These are phyloP conservation scores for Cephalopterus ornatus DNA, from an alignment of 2,113 vertebrate genomes.

Conservation along the genomic window DNA sequence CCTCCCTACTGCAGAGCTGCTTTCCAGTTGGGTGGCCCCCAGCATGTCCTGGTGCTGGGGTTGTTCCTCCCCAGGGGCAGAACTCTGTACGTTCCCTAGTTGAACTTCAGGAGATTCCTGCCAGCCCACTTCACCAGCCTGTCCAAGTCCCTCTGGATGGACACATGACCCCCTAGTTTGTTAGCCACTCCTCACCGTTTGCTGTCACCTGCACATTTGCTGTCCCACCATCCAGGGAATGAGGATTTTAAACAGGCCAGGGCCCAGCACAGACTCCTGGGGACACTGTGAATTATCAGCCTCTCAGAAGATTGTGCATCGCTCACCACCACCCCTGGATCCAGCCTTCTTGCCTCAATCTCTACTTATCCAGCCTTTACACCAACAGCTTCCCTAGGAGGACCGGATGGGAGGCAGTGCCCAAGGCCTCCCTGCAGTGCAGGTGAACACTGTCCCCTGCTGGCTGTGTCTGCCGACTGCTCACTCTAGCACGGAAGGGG, in stretches of 20 bases:
- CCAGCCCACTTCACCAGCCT: neutral
- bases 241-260: neutral
- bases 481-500: neutral
- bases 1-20: neutral
- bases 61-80: neutral
- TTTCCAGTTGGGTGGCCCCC: neutral
- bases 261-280: neutral
- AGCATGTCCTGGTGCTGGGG: neutral
- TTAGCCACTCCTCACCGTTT: neutral
- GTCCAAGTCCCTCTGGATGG: neutral
- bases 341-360: neutral
- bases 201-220: neutral
- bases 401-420: neutral
- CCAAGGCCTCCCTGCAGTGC: neutral
- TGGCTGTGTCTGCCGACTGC: neutral
- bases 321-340: neutral
- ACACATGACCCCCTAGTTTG: neutral
- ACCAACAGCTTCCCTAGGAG: neutral
- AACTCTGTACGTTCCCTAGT: neutral
- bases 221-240: neutral
- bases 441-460: neutral
- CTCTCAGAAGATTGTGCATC: neutral
- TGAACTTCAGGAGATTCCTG: neutral
- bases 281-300: too few species aligned
- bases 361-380: accelerated